A percentile compares a stretch with the other conserved stretches of the same genome.
Evolutionary conservation across 64 coral and sea anemone genomes (phyloP).

Genomic region (Dendronephthya gigantea): DNA sequence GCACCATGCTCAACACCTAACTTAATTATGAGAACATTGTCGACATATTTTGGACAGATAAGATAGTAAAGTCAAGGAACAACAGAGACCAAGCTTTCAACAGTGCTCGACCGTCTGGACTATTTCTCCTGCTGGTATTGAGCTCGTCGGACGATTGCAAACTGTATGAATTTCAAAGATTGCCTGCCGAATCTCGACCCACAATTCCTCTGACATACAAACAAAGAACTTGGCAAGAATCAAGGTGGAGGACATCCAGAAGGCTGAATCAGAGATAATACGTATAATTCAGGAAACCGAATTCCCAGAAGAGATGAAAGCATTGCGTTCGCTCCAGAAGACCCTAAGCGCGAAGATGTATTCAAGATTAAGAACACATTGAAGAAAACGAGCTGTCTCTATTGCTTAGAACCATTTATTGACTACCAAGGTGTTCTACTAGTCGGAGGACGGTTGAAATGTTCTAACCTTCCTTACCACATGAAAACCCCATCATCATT

Average conservation of each 20-base stretch:
- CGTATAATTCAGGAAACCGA: not conserved
- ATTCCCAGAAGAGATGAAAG: not conserved
- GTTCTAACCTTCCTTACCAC: constrained; percentile 3
- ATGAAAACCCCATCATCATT: constrained; percentile 12
- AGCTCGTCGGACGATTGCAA: not conserved
- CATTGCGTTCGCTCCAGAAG: not conserved
- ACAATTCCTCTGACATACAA: not conserved
- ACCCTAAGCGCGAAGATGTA: too few relatives aligned
- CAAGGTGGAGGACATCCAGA: not conserved
- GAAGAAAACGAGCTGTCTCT: not conserved
- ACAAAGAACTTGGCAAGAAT: not conserved
- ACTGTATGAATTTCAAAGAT: not conserved
- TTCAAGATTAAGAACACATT: too few relatives aligned
- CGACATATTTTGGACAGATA: not conserved
- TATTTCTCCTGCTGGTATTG: not conserved
- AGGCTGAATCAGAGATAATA: not conserved
- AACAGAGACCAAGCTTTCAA: not conserved
- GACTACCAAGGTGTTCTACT: not conserved
- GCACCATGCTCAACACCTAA: not conserved
- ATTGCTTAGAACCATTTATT: not conserved
- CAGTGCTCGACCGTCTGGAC: not conserved
- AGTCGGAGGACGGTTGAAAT: constrained; percentile 34
- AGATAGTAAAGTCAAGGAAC: not conserved
- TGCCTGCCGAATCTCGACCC: not conserved
- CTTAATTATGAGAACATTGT: not conserved